phyloP scores from a whole-genome alignment of 2,113 vertebrate genomes.

The Sakesphorus luctuosus region DNA sequence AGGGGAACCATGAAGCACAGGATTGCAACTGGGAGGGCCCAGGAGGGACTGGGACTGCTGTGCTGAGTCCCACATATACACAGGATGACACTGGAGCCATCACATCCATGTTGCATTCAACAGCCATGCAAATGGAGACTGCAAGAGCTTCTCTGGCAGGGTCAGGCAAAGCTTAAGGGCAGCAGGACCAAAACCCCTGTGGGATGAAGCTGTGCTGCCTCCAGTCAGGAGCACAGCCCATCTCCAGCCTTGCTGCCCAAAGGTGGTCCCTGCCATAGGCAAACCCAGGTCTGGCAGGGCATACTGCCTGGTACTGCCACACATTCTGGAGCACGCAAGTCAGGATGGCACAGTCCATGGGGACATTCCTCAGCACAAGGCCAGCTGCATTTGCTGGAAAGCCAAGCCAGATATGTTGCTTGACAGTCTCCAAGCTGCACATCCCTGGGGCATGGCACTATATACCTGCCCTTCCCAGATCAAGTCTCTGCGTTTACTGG shows the following conservation, averaged over 20 bases:
- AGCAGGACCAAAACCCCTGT: background rate
- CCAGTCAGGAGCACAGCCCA: background rate
- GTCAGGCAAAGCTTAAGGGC: background rate
- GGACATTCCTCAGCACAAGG: background rate
- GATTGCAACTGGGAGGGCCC: background rate
- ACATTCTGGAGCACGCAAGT: background rate
- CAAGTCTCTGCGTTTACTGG: background rate
- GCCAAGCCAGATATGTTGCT: background rate
- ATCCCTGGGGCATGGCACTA: background rate
- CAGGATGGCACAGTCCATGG: background rate
- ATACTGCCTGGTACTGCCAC: background rate
- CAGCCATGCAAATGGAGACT: rapidly evolving
- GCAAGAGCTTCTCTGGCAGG: background rate
- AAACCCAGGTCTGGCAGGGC: background rate
- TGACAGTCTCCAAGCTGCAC: background rate
- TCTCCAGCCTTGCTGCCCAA: background rate
- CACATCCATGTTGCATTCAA: rapidly evolving
- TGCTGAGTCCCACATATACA: background rate
- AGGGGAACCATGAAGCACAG: background rate
- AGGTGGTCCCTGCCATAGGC: rapidly evolving
- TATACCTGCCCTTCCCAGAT: background rate
- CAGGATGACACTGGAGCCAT: background rate
- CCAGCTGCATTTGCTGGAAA: background rate
- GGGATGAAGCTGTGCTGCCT: background rate
- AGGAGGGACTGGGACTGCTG: rapidly evolving